Base-by-base conservation (phyloP, 1,140 invertebrate species). In the Dreissena rostriformis region DNA sequence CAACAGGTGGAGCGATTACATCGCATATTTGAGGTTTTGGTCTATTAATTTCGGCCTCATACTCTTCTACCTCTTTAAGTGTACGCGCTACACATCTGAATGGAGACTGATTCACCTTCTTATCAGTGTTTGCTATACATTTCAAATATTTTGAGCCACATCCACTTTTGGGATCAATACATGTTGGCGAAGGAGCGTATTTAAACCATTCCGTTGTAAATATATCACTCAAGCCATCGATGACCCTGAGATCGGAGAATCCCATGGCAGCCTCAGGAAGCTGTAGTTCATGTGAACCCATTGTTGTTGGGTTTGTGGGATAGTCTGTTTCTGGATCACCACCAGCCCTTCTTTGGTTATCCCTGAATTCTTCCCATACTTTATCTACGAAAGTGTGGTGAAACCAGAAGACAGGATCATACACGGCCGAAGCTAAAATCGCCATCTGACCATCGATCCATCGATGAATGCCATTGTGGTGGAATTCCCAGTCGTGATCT, bases 381-480 rank as follows among this genome's bases (percentile, higher is more conserved):
- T 88, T 89, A 82, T 94, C 93, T 61, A 94, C 87, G 85, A 92
- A 94, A 22, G 85, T 70, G 83, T 94, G 94, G 84, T 94, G 93
- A 73, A 93, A 68, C 86, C 91, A 94, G 84, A 94, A 94, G 19
- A 93, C 84, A 0, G 91, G 91, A 82, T 94, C 94, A 74, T 91
- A 93, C 29, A 93, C 84, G 12, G 92, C 88, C 0, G 91, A 93
- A 24, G 87, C 83, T 19, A 92, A 66, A 49, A 83, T 78, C 1
- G 68, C 86, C 89, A 93, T 91, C 67, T 89, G 85, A 2, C 91
- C 92, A 24, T 92, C 91, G 22, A 91, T 73, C 73, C 84, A 92
- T 29, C 86, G 80, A 82, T 93, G 92, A 29, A 88, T 72, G 26
- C 82, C 86, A 22, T 88, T 90, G 73, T 92, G 91, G 61, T 90